A percentile compares a stretch with the other conserved stretches of the same genome.
These are phyloP conservation scores for Melitaea athalia DNA, from an alignment of 2,888 invertebrate species.

Conservation along the genomic window DNA sequence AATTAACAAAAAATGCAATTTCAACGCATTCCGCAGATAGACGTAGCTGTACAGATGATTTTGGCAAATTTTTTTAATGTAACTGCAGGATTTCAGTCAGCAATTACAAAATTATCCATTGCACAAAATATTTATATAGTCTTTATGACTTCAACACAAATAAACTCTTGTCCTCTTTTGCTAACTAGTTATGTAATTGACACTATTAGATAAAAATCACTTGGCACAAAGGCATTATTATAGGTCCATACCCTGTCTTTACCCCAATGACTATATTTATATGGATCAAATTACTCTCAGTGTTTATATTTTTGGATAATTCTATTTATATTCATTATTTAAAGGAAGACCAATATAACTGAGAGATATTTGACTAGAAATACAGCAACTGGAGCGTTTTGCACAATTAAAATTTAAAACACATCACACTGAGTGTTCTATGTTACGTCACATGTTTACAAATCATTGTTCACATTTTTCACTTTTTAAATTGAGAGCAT, in stretches of 20 bases:
- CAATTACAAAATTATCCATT: slow-evolving; percentile 63
- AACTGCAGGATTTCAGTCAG: slow-evolving; percentile 55
- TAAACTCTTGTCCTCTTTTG: slow-evolving; percentile 69
- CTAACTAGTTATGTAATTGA: slow-evolving; percentile 78
- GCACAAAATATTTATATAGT: slow-evolving; percentile 74
- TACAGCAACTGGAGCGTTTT: slow-evolving; percentile 67
- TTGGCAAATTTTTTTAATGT: slow-evolving; percentile 59
- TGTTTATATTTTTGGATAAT: slow-evolving; percentile 43
- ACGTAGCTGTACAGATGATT: slow-evolving; percentile 43
- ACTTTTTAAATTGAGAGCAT: slow-evolving; percentile 77
- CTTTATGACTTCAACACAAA: slow-evolving; percentile 70
- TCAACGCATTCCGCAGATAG: slow-evolving; percentile 51
- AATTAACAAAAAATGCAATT: slow-evolving; percentile 78
- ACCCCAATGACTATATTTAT: slow-evolving; percentile 67
- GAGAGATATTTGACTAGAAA: slow-evolving; percentile 78
- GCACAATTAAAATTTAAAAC: slow-evolving; percentile 27
- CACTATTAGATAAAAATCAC: slow-evolving; percentile 79
- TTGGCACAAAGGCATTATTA: slow-evolving; percentile 80
- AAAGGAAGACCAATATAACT: slow-evolving; percentile 70
- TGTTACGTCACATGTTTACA: slow-evolving; percentile 34
- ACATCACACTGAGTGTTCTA: slow-evolving; percentile 50
- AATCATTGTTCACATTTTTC: slow-evolving; percentile 82
- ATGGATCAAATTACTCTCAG: slow-evolving; percentile 78
- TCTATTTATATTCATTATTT: slow-evolving; percentile 45
- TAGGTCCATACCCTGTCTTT: slow-evolving; percentile 79